These are phyloP conservation scores for Delichon dasypus DNA, from an alignment of 2,797 vertebrate genomes.

Conservation along the genomic window DNA sequence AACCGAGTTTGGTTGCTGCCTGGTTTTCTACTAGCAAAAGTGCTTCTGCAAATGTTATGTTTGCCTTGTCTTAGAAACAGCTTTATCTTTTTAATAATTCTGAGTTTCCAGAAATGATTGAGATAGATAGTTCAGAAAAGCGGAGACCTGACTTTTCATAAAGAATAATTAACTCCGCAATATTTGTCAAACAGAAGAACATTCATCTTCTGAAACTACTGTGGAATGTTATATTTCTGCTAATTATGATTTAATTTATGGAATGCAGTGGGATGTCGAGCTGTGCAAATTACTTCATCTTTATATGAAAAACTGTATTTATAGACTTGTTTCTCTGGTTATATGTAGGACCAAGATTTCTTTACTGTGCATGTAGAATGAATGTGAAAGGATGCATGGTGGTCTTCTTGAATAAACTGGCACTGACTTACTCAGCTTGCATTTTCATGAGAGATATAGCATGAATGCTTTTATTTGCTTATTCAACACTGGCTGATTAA, in stretches of 20 bases:
- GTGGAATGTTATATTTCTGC: slow-evolving; percentile 36
- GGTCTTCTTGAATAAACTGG: slow-evolving; percentile 64
- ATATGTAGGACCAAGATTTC: slow-evolving; percentile 18
- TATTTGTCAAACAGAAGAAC: neutral
- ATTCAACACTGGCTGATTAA: slow-evolving; percentile 73
- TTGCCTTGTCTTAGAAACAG: neutral
- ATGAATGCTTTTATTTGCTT: slow-evolving; percentile 78
- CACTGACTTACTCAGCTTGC: slow-evolving; percentile 72
- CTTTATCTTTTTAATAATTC: neutral
- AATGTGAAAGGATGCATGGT: slow-evolving; percentile 73
- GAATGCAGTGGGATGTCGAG: slow-evolving; percentile 43
- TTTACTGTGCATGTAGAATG: slow-evolving; percentile 71
- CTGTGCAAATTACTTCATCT: slow-evolving; percentile 34
- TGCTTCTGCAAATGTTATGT: neutral
- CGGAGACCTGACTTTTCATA: neutral
- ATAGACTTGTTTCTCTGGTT: slow-evolving; percentile 15
- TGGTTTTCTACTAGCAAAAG: neutral
- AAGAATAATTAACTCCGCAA: neutral
- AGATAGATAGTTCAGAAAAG: neutral
- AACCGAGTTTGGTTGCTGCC: neutral
- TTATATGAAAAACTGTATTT: slow-evolving; percentile 33
- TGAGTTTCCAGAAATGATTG: neutral
- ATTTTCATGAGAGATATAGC: slow-evolving; percentile 67
- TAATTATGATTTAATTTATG: slow-evolving; percentile 45
- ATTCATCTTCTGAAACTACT: neutral